Conservation (phyloP, 2,113 vertebrate species). For the Albula goreensis region DNA sequence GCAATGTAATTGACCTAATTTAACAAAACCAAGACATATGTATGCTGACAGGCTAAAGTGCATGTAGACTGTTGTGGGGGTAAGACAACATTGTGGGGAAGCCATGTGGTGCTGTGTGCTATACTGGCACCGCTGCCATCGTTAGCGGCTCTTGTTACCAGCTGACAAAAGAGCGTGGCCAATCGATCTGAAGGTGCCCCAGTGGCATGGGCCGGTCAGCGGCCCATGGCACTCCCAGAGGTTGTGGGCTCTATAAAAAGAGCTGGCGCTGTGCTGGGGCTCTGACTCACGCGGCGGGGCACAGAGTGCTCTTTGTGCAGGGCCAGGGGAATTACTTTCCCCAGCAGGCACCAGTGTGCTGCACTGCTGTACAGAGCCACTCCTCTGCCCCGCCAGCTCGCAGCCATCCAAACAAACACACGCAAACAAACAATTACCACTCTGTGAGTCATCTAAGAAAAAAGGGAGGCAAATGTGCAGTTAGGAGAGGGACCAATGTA, state of each 20-base stretch:
- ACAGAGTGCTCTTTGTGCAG: slow-evolving; percentile 5
- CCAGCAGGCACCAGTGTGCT: neutral
- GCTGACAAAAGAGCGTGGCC: neutral
- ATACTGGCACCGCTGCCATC: neutral
- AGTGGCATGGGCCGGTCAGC: neutral
- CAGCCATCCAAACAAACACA: neutral
- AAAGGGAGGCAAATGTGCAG: neutral
- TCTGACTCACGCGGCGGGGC: neutral
- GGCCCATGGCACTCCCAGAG: neutral
- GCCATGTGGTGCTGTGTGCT: neutral
- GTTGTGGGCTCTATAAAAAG: neutral
- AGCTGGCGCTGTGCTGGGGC: neutral
- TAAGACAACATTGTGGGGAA: no score
- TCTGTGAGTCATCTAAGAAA: neutral
- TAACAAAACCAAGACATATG: neutral
- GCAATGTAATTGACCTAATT: neutral
- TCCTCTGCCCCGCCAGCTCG: neutral
- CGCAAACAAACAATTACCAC: neutral
- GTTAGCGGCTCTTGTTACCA: neutral
- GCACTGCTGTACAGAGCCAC: neutral
- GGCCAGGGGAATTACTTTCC: neutral
- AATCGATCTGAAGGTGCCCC: neutral
- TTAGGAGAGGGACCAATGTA: neutral
- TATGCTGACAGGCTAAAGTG: neutral
- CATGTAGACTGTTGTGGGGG: no score